Base-by-base conservation (phyloP, 2,797 vertebrate species). In the Muscicapa comitata region DNA sequence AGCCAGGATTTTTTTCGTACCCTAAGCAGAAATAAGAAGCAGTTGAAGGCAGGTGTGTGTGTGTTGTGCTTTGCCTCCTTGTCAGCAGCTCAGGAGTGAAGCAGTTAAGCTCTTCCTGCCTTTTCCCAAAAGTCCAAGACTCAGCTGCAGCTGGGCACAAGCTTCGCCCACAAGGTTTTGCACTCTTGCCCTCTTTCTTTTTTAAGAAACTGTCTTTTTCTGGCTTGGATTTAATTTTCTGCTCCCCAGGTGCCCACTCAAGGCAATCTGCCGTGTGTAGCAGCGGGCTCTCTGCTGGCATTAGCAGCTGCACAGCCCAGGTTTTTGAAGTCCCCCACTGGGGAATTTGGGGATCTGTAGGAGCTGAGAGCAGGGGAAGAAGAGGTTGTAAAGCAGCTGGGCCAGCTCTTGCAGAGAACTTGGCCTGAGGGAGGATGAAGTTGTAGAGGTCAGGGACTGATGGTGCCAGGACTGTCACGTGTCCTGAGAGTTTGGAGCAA, bases 161-260 rank as follows among this genome's bases (percentile, higher is more conserved):
- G 85, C 82, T 93, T 92, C 21, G 75, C 89, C 92, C 86, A 35
- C 71, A 61, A 94, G 94, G 90, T 95, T 91, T 96, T 96, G 94
- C 91, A 74, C 88, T 96, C 86, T 93, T 93, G 82, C 68, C 95
- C 91, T 88, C 51, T 67, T 94, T 96, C 93, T 90, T 95, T 97
- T 96, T 93, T 91, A 96, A 95, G 93, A 90, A 96, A 74, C 75
- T 82, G 29, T 73, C 88, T 89, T 94, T 63, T 93, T 65, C 87
- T 95, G 93, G 71, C 96, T 93, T 68, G 74, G 88, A 91, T 94
- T 94, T 95, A 88, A 90, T 95, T 92, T 84, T 50, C 71, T 81
- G 81, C 62, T 95, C 85, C 95, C 95, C 75, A 67, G 93, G 54
- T 96, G 89, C 93, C 91, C n/a, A 14, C 92, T 90, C 29, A 25